phyloP scores from a whole-genome alignment of 2,797 vertebrate species.

The Sebastes jordani region DNA sequence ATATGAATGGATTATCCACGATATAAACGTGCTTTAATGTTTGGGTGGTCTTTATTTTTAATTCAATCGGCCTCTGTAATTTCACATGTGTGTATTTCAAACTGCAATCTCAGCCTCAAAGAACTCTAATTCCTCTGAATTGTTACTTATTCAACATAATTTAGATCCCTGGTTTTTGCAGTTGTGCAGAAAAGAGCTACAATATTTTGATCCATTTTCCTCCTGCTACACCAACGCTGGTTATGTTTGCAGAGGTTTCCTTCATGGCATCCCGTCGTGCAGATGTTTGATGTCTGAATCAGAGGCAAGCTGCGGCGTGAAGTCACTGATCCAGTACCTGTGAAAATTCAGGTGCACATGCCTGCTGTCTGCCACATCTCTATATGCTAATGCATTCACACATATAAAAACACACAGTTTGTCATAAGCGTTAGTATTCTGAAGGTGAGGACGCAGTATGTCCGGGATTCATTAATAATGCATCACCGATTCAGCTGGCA shows the following conservation, averaged over 20 bases:
- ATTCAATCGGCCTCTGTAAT: slow-evolving; percentile 2
- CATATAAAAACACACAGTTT: slow-evolving; percentile 32
- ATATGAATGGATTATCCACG: not conserved
- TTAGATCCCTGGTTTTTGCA: not conserved
- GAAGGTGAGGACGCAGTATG: slow-evolving; percentile 40
- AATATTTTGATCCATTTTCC: not conserved
- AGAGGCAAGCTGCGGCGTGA: slow-evolving; percentile 10
- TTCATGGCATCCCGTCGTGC: not conserved
- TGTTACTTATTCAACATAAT: not conserved
- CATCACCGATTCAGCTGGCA: slow-evolving; percentile 31
- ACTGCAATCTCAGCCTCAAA: slow-evolving; percentile 13
- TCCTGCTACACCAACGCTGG: not conserved
- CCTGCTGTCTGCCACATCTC: slow-evolving; percentile 31
- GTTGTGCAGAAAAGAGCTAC: not conserved
- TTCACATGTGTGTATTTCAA: not conserved
- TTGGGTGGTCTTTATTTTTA: not conserved
- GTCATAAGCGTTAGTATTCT: slow-evolving; percentile 36
- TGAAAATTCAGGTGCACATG: slow-evolving; percentile 37
- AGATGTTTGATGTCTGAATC: slow-evolving; percentile 45
- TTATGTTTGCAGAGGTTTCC: slow-evolving; percentile 6
- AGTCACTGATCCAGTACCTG: slow-evolving; percentile 19
- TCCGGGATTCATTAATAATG: slow-evolving; percentile 62
- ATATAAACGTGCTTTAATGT: not conserved
- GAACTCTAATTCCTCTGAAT: not conserved
- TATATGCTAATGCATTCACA: slow-evolving; percentile 38